Evolutionary conservation across 2,888 invertebrate genomes (phyloP), one percentile per base, ranked within the genome.

Genomic region (Platycnemis pennipes): DNA sequence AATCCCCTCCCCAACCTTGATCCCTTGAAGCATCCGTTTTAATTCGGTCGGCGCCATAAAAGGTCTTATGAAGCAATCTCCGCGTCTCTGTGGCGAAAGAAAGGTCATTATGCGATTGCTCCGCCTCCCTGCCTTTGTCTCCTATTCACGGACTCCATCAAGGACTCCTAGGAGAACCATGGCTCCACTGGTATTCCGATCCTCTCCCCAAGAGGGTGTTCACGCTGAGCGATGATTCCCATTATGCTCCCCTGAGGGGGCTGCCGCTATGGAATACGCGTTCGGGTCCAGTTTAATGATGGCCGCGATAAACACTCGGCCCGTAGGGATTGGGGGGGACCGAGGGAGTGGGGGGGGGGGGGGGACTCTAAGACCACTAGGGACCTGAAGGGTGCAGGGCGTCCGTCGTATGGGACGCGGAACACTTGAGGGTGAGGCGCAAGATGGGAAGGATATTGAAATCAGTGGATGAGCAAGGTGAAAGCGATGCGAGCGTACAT

Each of bases 1-100:
- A 37, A 11, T 26, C 77, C 19, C 37, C 22, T 63, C 63, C 13
- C 53, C 7, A 11, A 19, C n/a, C 53, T 53, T 53, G 16, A 53
- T 63, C 26, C 77, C 77, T 13, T 37, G 77, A 37, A 77, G 37
- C 77, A 77, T 77, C 77, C 45, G 26, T 87, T 87, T 87, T 87
- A 46, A 87, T 87, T 87, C 87, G 45, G 45, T 19, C n/a, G 87
- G 46, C 19, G 87, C 45, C 87, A 87, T 87, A 87, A 87, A 87
- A 87, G 45, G 44, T 46, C 87, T 44, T 46, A 46, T 87, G 46
- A 87, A 87, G 87, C 45, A 87, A 87, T 87, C 87, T 87, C 87
- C 45, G 26, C 87, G 87, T 45, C 45, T 87, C 87, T 45, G 46
- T 87, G 87, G 87, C 37, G 37, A 77, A 77, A 77, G 77, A 31